These are phyloP conservation scores for Saimiri boliviensis DNA, from an alignment of 2,113 vertebrate genomes.

Conservation along the genomic window DNA sequence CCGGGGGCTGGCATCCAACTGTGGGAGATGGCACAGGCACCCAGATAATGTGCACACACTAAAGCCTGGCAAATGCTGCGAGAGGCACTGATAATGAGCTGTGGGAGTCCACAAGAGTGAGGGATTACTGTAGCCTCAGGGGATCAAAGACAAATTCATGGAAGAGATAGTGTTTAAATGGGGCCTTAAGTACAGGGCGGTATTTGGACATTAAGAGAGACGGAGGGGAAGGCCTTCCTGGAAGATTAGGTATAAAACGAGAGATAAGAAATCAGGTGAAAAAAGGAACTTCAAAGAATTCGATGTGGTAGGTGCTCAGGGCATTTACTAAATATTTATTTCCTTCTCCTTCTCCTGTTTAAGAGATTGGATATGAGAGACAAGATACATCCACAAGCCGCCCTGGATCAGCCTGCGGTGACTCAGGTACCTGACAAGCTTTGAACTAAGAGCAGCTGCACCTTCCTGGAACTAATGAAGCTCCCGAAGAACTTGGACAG, in stretches of 20 bases:
- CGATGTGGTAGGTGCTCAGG: neutral
- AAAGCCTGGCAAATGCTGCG: neutral
- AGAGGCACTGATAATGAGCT: neutral
- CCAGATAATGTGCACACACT: neutral
- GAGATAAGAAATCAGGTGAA: neutral
- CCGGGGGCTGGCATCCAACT: neutral
- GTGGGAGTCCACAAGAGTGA: neutral
- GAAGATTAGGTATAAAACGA: neutral
- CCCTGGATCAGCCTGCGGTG: neutral
- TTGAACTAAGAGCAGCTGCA: neutral
- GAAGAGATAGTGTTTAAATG: neutral
- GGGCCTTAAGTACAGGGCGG: neutral
- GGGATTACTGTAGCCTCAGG: neutral
- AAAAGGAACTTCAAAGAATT: slow-evolving; percentile 11
- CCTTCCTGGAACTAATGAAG: neutral
- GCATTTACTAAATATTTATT: neutral
- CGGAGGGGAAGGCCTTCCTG: neutral
- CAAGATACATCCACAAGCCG: neutral
- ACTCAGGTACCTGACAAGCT: neutral
- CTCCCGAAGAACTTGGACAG: neutral
- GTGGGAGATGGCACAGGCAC: neutral
- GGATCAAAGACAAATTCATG: neutral
- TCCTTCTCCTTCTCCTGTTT: neutral
- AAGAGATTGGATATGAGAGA: neutral
- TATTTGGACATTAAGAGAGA: neutral